These are phyloP conservation scores for Amblyjoppa proteus DNA, from an alignment of 2,888 invertebrate species.

Conservation along the genomic window DNA sequence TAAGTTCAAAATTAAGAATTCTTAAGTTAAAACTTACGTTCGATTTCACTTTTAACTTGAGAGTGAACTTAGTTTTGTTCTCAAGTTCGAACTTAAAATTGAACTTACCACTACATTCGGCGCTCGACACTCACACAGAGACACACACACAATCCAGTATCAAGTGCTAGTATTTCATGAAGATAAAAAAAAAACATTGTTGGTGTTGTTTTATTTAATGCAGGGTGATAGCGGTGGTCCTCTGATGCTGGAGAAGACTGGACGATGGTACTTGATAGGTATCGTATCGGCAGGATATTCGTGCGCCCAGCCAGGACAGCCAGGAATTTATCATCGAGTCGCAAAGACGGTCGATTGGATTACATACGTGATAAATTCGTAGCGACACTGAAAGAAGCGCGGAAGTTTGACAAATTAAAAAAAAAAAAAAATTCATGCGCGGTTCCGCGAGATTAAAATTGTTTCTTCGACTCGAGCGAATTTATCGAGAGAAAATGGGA, in stretches of 20 bases:
- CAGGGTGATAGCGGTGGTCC: constrained; percentile 96
- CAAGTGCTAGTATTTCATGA: too few relatives aligned
- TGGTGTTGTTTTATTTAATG: constrained; percentile 71
- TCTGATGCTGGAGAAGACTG: constrained; percentile 94
- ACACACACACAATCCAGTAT: too few relatives aligned
- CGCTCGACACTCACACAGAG: too few relatives aligned
- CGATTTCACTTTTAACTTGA: too few relatives aligned
- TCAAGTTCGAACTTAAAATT: too few relatives aligned
- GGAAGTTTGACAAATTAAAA: not conserved
- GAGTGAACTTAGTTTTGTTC: too few relatives aligned
- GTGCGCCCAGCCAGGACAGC: constrained; percentile 96
- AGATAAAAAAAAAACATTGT: not conserved
- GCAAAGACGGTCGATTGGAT: constrained; percentile 98
- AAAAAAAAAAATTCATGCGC: not conserved
- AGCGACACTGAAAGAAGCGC: constrained; percentile 65
- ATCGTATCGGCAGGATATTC: constrained; percentile 98
- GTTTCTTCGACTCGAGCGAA: constrained; percentile 32
- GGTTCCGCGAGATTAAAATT: not conserved
- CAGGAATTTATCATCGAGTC: constrained; percentile 97
- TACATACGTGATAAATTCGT: constrained; percentile 88
- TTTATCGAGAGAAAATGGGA: not conserved
- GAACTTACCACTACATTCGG: too few relatives aligned
- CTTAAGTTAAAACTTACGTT: too few relatives aligned
- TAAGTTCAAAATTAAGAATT: too few relatives aligned
- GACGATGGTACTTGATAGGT: constrained; percentile 95